Evolutionary conservation across 2,113 vertebrate species (phyloP), one percentile per base, ranked within the genome.

Genomic region (Puntigrus tetrazona): DNA sequence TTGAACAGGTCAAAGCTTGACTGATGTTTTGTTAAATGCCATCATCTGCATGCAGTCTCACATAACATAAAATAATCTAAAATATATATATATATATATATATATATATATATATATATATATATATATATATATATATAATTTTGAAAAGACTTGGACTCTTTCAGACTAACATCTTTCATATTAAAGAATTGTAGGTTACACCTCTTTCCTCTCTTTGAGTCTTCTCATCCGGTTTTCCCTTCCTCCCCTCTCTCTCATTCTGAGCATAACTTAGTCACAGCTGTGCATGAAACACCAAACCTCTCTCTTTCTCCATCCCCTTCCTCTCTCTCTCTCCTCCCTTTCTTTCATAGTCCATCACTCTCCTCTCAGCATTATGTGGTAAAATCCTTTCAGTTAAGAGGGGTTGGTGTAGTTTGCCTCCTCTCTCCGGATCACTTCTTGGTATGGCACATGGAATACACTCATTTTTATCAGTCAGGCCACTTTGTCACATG

Each of bases 381-480:
- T 83, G 47, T 38, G 16, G 18, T 34, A 13, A 69, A 36, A 69
- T 65, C 18, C 20, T 85, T 47, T 86, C 45, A 27, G 81, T 61
- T 45, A 9, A 4, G 29, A 10, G 55, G 8, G 67, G 29, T 38
- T 2, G 1, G 63, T 41, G 73, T 27, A 11, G 63, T 43, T 47
- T 27, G 57, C 29, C 52, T 75, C 20, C 47, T 73, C 25, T 1
- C n/a, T n/a, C n/a, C 59, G 27, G 20, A 41, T 74, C 61, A 59
- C 5, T 8, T 47, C 38, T 9, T 29, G 87, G 81, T 91, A 97
- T 98, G 97, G 95, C 96, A 43, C 96, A 94, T 92, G 94, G 95
- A 87, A 92, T 95, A 61, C 94, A 95, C 86, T 95, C 95, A 11
- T 88, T 90, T 3, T 93, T 96, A 86, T 90, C 94, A 50, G 88